Conservation (phyloP, 2,113 vertebrate species). For the Oryctolagus cuniculus region mOryCun1.1 NC_091434.1:111819001-111819500, state of each 20-base stretch:
- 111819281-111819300: constrained; percentile 25
- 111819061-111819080: neutral
- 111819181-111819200: neutral
- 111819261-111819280: constrained; percentile 65
- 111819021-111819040: neutral
- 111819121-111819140: neutral
- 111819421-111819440: constrained; percentile 57
- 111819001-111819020: constrained; percentile 18
- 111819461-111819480: constrained; percentile 2
- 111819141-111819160: neutral
- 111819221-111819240: constrained; percentile 15
- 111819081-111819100: neutral
- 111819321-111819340: constrained; percentile 63
- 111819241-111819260: constrained; percentile 66
- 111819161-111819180: neutral
- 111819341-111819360: constrained; percentile 14
- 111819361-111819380: neutral
- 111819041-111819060: neutral
- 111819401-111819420: constrained; percentile 30
- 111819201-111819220: neutral
- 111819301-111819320: constrained; percentile 70
- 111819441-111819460: neutral
- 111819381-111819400: constrained; percentile 43
- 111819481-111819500: constrained; percentile 70
- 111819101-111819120: neutral